Percentiles rank a stretch among this genome's conserved stretches.
Conservation (phyloP, 2,113 vertebrate genomes). For the Datnioides undecimradiatus region DNA sequence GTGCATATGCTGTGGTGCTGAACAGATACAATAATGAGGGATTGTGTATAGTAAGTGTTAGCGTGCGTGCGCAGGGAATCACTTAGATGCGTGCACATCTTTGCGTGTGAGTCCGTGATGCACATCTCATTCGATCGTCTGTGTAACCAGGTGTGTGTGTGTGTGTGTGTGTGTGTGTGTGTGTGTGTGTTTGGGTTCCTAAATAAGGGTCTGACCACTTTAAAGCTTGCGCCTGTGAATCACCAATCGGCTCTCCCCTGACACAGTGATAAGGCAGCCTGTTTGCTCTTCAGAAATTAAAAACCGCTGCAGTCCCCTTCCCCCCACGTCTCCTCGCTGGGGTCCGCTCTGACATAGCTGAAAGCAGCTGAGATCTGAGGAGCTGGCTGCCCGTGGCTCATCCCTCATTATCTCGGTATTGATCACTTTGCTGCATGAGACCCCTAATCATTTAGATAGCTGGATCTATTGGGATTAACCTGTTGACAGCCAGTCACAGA, state of each 20-base stretch:
- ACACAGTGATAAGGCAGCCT: constrained; percentile 47
- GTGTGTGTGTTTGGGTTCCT: constrained; percentile 13
- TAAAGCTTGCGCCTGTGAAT: constrained; percentile 38
- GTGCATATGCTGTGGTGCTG: constrained; percentile 13
- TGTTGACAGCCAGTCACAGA: constrained; percentile 46
- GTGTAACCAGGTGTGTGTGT: not conserved
- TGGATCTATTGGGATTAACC: constrained; percentile 69
- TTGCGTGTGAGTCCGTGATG: not conserved
- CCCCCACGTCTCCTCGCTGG: constrained; percentile 9
- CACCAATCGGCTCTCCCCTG: constrained; percentile 32
- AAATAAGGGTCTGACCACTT: constrained; percentile 41
- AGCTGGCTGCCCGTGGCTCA: constrained; percentile 32
- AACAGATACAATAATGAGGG: constrained; percentile 10
- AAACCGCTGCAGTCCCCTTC: constrained; percentile 28
- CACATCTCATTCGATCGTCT: not conserved
- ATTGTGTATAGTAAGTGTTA: constrained; percentile 12
- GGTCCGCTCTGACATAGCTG: constrained; percentile 13
- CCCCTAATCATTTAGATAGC: constrained; percentile 63
- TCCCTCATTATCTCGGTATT: constrained; percentile 55
- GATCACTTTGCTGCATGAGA: constrained; percentile 62
- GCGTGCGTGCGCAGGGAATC: constrained; percentile 11
- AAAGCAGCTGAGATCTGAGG: constrained; percentile 32
- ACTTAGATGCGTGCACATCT: constrained; percentile 5
- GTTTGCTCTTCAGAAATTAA: constrained; percentile 67
- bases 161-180: constrained; percentile 8